phyloP scores from a whole-genome alignment of 64 coral and sea anemone species.

The Dendrophyllia cribrosa region DNA sequence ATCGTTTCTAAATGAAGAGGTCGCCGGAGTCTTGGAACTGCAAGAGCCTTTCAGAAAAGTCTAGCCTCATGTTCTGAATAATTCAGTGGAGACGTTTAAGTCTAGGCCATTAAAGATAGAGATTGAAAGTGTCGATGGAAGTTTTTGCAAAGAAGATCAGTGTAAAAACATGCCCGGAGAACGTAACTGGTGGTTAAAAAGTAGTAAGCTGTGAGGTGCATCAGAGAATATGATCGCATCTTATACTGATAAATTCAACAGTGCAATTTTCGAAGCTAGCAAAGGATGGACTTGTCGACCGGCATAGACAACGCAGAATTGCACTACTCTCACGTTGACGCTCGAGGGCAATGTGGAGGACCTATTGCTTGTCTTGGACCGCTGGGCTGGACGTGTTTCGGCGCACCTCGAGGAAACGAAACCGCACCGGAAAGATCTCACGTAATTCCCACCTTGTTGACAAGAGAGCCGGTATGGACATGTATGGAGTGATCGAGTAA shows the following conservation, averaged over 20 bases:
- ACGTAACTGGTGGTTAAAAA: constrained; percentile 63
- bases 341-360: not conserved
- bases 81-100: no score
- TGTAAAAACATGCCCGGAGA: constrained; percentile 51
- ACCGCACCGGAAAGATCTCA: no score
- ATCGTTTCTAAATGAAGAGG: no score
- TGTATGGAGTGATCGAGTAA: no score
- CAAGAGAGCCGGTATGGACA: no score
- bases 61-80: no score
- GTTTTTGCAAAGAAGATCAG: constrained; percentile 55
- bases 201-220: constrained; percentile 43
- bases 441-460: no score
- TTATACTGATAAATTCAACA: not conserved
- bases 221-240: constrained; percentile 42
- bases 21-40: no score
- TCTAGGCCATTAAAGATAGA: constrained; percentile 18
- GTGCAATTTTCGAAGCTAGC: constrained; percentile 53
- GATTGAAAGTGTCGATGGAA: constrained; percentile 40
- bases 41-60: no score
- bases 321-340: constrained; percentile 55
- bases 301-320: constrained; percentile 62
- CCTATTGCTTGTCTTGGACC: no score
- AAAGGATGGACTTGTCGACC: constrained; percentile 19
- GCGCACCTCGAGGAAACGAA: no score
- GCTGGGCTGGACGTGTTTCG: no score